Conservation (phyloP, 2,797 vertebrate species). For the Neosilurus hyrtlii region DNA sequence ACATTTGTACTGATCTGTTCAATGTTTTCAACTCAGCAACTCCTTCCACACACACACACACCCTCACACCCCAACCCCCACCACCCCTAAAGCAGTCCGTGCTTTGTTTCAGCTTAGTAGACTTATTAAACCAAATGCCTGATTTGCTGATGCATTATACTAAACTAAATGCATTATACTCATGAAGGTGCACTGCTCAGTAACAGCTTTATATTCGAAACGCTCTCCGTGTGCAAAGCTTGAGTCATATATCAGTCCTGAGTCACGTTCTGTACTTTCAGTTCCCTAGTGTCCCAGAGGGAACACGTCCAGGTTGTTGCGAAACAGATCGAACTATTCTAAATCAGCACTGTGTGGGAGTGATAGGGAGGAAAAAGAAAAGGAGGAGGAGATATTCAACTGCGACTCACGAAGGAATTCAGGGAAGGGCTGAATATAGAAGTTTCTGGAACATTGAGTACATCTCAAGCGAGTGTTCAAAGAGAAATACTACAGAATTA, state of each 20-base stretch:
- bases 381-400: not conserved
- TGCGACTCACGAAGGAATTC: not conserved
- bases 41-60: no score
- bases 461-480: not conserved
- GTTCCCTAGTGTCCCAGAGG: constrained; percentile 21
- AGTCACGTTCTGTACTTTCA: constrained; percentile 8
- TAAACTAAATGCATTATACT: no score
- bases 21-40: no score
- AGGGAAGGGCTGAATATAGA: not conserved
- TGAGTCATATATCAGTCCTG: constrained; percentile 23
- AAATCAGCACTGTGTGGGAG: constrained; percentile 36
- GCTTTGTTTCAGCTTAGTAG: not conserved
- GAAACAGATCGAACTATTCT: constrained; percentile 10
- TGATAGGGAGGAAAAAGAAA: not conserved
- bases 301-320: constrained; percentile 2
- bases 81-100: not conserved
- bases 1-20: no score
- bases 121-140: not conserved
- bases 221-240: not conserved
- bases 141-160: no score
- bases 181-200: not conserved
- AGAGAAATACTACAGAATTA: not conserved
- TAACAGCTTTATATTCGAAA: not conserved
- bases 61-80: no score
- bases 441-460: constrained; percentile 8